Evolutionary conservation across 2,888 invertebrate genomes (phyloP).

Genomic region (Stenotaenia linearis): DNA sequence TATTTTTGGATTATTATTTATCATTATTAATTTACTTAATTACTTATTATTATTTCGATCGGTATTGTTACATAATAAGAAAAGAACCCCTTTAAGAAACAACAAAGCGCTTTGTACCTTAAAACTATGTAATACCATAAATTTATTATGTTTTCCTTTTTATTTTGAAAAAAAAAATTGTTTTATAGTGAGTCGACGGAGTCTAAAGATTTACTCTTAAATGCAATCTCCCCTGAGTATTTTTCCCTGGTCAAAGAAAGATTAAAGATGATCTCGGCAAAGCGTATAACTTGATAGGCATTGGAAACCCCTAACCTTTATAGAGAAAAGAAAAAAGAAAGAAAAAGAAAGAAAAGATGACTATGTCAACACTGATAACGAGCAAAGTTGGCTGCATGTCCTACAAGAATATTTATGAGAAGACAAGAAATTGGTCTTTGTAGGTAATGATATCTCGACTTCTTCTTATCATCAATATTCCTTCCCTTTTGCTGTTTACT

Average conservation of each 20-base stretch:
- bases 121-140: too few relatives aligned
- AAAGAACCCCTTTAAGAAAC: too few relatives aligned
- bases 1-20: too few relatives aligned
- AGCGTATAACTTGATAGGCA: neutral
- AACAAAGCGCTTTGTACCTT: too few relatives aligned
- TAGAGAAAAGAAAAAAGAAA: neutral
- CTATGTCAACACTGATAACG: conserved; percentile 15
- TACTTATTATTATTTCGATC: too few relatives aligned
- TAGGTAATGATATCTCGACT: conserved; percentile 1
- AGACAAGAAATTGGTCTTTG: neutral
- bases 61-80: too few relatives aligned
- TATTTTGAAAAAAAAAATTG: too few relatives aligned
- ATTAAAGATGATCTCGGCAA: neutral
- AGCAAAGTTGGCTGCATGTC: conserved; percentile 13
- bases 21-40: too few relatives aligned
- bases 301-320: neutral
- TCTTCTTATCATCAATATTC: conserved; percentile 19
- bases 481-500: neutral
- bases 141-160: too few relatives aligned
- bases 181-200: too few relatives aligned
- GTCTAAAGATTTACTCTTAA: neutral
- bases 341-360: neutral
- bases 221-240: neutral
- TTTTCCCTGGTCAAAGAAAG: neutral
- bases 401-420: conserved; percentile 10